Conservation (phyloP, 2,888 invertebrate species). For the Sarcophaga caerulescens region DNA sequence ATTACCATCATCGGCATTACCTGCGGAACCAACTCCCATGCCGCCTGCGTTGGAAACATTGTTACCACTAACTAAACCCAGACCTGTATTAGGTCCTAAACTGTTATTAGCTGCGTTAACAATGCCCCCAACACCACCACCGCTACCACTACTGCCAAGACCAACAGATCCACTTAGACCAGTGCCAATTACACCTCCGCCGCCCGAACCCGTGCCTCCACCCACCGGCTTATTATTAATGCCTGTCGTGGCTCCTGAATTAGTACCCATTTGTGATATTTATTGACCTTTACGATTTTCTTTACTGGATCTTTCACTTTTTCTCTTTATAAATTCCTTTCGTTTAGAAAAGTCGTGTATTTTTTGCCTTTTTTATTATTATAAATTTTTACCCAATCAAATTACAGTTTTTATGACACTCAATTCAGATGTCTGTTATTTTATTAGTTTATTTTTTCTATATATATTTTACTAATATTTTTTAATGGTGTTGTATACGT, state of each 20-base stretch:
- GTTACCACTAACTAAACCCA: conserved; percentile 71
- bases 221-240: conserved; percentile 81
- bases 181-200: conserved; percentile 74
- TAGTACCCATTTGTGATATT: conserved; percentile 81
- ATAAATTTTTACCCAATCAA: conserved; percentile 32
- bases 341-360: neutral
- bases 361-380: conserved; percentile 7
- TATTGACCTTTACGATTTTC: conserved; percentile 65
- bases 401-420: conserved; percentile 14
- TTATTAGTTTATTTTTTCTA: conserved; percentile 26
- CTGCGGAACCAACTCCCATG: conserved; percentile 68
- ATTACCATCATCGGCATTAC: conserved; percentile 70
- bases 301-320: conserved; percentile 51
- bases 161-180: conserved; percentile 70
- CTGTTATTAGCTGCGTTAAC: conserved; percentile 73
- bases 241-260: conserved; percentile 82
- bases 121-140: conserved; percentile 73
- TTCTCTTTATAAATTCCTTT: neutral
- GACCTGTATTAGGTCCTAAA: conserved; percentile 59
- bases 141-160: conserved; percentile 57
- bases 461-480: conserved; percentile 36
- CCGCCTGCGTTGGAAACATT: conserved; percentile 71
- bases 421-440: conserved; percentile 19
- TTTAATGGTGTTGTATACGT: conserved; percentile 52
- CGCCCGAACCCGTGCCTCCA: conserved; percentile 74